phyloP scores from a whole-genome alignment of 2,797 vertebrate genomes.

The Crotalus adamanteus region DNA sequence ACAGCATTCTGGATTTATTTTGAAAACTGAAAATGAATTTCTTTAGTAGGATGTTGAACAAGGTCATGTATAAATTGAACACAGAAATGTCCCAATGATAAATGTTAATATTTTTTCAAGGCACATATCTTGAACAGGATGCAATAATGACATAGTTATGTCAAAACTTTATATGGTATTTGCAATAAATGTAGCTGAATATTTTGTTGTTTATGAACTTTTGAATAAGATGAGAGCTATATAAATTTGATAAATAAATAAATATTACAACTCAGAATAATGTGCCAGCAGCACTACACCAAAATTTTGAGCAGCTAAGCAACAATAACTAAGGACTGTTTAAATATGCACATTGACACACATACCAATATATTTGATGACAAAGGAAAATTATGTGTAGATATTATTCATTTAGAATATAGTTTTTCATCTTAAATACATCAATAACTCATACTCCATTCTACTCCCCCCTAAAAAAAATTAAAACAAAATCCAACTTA shows the following conservation, averaged over 20 bases:
- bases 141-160: neutral
- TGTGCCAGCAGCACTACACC: neutral
- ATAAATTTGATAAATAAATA: no score
- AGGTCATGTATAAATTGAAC: neutral
- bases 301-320: neutral
- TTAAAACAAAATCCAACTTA: neutral
- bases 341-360: no score
- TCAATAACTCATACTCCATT: no score
- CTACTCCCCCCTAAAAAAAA: no score
- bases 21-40: neutral
- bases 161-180: neutral
- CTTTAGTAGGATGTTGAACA: neutral
- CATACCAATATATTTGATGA: no score
- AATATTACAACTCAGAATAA: neutral
- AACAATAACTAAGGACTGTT: no score
- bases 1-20: neutral
- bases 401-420: no score
- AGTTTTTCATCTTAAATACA: no score
- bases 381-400: no score
- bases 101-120: slow-evolving; percentile 3
- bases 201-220: neutral
- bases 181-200: no score
- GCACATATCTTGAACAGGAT: neutral
- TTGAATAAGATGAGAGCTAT: neutral
- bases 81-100: neutral